Evolutionary conservation across 2,888 invertebrate species (phyloP).

Genomic region (Pyrgus malvae): DNA sequence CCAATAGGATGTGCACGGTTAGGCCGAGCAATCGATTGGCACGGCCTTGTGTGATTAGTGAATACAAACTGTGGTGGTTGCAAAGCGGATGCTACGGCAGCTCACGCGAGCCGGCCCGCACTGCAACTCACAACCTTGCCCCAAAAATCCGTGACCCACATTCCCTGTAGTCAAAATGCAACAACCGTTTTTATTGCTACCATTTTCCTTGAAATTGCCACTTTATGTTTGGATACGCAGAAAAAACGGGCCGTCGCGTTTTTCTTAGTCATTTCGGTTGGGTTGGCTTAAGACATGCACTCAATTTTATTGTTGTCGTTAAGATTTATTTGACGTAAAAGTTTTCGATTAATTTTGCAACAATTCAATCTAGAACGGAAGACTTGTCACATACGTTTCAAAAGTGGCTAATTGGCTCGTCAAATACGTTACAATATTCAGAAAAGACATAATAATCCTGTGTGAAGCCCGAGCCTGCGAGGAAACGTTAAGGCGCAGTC

Average conservation of each 20-base stretch:
- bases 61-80: constrained; percentile 56
- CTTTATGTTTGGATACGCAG: constrained; percentile 38
- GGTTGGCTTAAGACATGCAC: constrained; percentile 4
- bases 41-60: constrained; percentile 71
- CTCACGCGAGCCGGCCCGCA: constrained; percentile 51
- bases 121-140: constrained; percentile 73
- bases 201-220: constrained; percentile 52
- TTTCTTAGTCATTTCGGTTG: constrained; percentile 14
- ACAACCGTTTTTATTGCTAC: constrained; percentile 62
- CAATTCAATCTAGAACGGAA: constrained; percentile 11
- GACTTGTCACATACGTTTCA: constrained; percentile 7
- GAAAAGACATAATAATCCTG: not conserved
- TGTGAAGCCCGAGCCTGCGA: not conserved
- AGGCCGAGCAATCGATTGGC: constrained; percentile 64
- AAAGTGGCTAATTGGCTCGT: constrained; percentile 12
- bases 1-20: constrained; percentile 65
- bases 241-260: constrained; percentile 27
- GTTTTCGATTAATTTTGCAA: constrained; percentile 10
- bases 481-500: constrained; percentile 21
- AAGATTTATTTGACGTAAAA: not conserved
- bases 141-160: constrained; percentile 78
- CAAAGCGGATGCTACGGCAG: constrained; percentile 71
- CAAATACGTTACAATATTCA: not conserved
- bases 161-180: constrained; percentile 69
- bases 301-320: constrained; percentile 1